Percentiles rank a stretch among this genome's conserved stretches.
These are phyloP conservation scores for Pachypanchax playfairii DNA, from an alignment of 2,113 vertebrate species.

Conservation along the genomic window DNA sequence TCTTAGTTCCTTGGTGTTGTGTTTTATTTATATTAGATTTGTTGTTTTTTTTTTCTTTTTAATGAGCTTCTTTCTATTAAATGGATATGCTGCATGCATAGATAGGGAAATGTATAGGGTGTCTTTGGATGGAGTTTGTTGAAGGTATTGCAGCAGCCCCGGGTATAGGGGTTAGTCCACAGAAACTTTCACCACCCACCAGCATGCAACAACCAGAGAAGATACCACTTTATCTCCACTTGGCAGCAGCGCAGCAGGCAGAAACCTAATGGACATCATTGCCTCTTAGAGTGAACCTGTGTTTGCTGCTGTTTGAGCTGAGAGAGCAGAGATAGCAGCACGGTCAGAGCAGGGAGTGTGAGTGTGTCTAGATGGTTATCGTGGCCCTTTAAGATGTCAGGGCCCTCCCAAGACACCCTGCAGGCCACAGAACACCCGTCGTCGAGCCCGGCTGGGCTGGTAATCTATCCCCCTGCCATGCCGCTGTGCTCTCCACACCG, in stretches of 20 bases:
- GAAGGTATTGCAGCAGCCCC: too few relatives aligned
- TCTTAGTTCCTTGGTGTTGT: too few relatives aligned
- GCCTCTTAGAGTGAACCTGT: conserved; percentile 70
- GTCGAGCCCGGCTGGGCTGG: conserved; percentile 67
- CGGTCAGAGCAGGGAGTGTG: conserved; percentile 42
- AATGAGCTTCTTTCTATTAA: too few relatives aligned
- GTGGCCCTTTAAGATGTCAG: conserved; percentile 67
- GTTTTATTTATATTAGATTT: too few relatives aligned
- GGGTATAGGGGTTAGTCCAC: too few relatives aligned
- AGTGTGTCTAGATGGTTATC: conserved; percentile 73
- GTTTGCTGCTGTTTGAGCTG: conserved; percentile 64
- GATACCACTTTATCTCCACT: conserved; percentile 74
- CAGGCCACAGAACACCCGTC: conserved; percentile 57
- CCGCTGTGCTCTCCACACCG: conserved; percentile 73
- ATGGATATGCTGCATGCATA: too few relatives aligned
- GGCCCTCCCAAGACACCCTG: conserved; percentile 66
- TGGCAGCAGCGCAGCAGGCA: conserved; percentile 71
- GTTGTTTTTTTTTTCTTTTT: too few relatives aligned
- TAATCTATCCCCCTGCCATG: conserved; percentile 78
- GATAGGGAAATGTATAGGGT: too few relatives aligned
- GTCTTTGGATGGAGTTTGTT: too few relatives aligned
- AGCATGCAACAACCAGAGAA: conserved; percentile 46
- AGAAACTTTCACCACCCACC: conserved; percentile 59
- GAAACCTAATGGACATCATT: conserved; percentile 73
- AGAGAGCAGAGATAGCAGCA: conserved; percentile 65